Conservation (phyloP, 2,797 vertebrate genomes). For the Dallia pectoralis region DNA sequence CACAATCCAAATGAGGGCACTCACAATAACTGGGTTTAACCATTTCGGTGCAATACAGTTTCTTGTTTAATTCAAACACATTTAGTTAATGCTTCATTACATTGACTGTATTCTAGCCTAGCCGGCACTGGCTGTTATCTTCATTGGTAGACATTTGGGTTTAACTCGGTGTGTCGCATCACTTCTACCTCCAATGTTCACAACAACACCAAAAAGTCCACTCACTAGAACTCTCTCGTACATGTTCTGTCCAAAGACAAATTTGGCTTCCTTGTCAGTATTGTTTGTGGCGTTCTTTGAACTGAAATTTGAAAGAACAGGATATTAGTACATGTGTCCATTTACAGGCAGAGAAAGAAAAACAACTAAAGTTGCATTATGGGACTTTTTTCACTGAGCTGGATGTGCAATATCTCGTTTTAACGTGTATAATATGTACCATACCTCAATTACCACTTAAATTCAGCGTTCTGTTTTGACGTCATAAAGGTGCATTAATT, state of each 20-base stretch:
- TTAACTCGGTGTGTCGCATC: neutral
- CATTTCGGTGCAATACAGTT: neutral
- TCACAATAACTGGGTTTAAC: neutral
- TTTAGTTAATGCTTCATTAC: neutral
- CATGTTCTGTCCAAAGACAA: conserved; percentile 99
- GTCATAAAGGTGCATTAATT: too few relatives aligned
- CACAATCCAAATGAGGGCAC: neutral
- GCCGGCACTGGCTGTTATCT: neutral
- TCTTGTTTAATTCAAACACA: neutral
- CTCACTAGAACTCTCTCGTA: conserved; percentile 96
- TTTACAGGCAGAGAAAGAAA: neutral
- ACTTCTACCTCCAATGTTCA: conserved; percentile 6
- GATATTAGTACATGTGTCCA: neutral
- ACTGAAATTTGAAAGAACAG: conserved; percentile 58
- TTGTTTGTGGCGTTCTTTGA: conserved; percentile 86
- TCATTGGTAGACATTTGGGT: neutral
- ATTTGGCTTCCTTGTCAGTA: conserved; percentile 87
- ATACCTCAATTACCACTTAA: too few relatives aligned
- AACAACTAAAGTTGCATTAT: neutral
- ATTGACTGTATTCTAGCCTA: neutral
- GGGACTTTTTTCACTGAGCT: too few relatives aligned
- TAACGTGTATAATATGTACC: too few relatives aligned
- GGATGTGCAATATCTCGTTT: too few relatives aligned
- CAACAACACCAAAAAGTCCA: conserved; percentile 44
- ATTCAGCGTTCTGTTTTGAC: too few relatives aligned